These are phyloP conservation scores for Malurus cyaneus DNA, from an alignment of 2,113 vertebrate genomes.

Conservation along the genomic window DNA sequence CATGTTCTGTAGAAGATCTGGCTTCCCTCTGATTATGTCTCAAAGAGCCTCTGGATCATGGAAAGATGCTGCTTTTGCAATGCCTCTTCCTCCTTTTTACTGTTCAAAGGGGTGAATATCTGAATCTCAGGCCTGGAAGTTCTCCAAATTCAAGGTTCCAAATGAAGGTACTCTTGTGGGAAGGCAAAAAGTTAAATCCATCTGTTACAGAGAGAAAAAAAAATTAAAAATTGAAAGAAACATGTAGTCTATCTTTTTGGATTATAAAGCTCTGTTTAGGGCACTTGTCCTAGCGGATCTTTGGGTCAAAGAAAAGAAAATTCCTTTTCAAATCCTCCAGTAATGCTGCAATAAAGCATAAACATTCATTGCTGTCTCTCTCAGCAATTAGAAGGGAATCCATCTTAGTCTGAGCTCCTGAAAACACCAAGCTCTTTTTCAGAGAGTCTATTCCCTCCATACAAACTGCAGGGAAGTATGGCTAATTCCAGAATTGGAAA, in stretches of 20 bases:
- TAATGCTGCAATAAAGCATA: background rate
- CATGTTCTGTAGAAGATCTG: slow-evolving; percentile 22
- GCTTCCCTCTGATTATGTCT: slow-evolving; percentile 26
- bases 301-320: background rate
- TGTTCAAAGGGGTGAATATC: background rate
- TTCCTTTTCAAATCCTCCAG: background rate
- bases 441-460: background rate
- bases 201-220: background rate
- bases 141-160: background rate
- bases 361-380: background rate
- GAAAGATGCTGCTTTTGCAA: background rate
- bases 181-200: background rate
- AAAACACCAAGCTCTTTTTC: background rate
- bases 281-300: background rate
- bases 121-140: background rate
- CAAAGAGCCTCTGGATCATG: background rate
- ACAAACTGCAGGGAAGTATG: background rate
- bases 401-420: background rate
- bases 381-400: background rate
- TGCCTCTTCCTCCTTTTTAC: background rate
- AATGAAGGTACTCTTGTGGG: background rate
- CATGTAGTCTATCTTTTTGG: background rate
- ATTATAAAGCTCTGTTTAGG: background rate
- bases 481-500: slow-evolving; percentile 6
- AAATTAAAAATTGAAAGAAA: background rate